Evolutionary conservation across 2,113 vertebrate genomes (phyloP).

Genomic region (Apteryx mantelli): DNA sequence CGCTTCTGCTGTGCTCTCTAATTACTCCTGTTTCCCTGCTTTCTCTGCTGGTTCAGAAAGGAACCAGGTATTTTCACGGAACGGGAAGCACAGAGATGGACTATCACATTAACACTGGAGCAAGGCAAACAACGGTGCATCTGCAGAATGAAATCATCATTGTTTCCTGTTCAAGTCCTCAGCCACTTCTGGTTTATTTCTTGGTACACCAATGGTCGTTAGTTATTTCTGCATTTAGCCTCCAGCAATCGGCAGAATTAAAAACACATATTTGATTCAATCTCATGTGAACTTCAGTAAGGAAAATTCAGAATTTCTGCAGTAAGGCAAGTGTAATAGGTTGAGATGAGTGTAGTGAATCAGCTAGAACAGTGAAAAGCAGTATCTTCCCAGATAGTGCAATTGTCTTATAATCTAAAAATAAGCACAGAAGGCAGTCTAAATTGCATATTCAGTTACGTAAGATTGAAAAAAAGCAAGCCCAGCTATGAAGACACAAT

Average conservation of each 20-base stretch:
- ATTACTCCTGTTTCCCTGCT: background rate
- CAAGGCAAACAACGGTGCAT: background rate
- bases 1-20: too few species aligned
- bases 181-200: background rate
- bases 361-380: background rate
- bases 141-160: background rate
- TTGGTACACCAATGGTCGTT: background rate
- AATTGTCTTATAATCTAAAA: background rate
- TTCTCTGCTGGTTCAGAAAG: background rate
- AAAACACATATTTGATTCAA: background rate
- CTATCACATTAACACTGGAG: background rate
- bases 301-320: background rate
- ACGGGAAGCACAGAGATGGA: background rate
- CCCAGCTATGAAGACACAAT: background rate
- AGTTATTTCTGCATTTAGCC: background rate
- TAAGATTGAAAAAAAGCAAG: background rate
- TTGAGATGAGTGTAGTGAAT: background rate
- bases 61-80: accelerated
- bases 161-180: background rate
- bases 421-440: background rate
- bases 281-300: background rate
- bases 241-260: background rate
- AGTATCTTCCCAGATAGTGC: background rate
- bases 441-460: background rate
- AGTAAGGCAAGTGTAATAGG: background rate